Evolutionary conservation across 1,140 invertebrate genomes (phyloP).

Genomic region (Apis cerana): DNA sequence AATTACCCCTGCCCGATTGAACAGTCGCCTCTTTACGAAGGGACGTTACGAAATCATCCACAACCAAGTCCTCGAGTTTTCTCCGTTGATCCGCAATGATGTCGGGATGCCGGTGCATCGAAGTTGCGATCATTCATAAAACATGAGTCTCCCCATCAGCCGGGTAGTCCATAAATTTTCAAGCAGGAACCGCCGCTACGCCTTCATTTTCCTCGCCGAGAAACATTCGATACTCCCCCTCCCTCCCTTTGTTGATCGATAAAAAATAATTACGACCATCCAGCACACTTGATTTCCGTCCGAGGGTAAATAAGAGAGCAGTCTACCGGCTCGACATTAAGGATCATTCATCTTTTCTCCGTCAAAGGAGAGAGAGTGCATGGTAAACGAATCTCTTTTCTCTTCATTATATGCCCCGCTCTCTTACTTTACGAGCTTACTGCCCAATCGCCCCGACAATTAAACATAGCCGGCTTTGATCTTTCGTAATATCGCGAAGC

Average conservation of each 20-base stretch:
- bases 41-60: slow-evolving; percentile 45
- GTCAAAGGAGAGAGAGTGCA: slow-evolving; percentile 58
- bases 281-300: slow-evolving; percentile 40
- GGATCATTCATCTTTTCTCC: slow-evolving; percentile 52
- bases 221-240: slow-evolving; percentile 49
- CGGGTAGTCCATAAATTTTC: slow-evolving; percentile 74
- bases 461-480: background rate
- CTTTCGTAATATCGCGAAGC: background rate
- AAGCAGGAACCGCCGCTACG: slow-evolving; percentile 63
- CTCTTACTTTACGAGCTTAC: slow-evolving; percentile 22
- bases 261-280: slow-evolving; percentile 71
- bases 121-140: slow-evolving; percentile 75
- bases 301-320: slow-evolving; percentile 46
- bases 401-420: slow-evolving; percentile 33
- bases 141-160: slow-evolving; percentile 76
- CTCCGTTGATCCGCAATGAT: slow-evolving; percentile 60
- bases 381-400: slow-evolving; percentile 51
- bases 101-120: slow-evolving; percentile 58
- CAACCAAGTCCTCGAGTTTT: slow-evolving; percentile 37
- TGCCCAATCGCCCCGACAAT: background rate
- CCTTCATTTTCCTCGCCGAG: slow-evolving; percentile 65
- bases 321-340: slow-evolving; percentile 31
- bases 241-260: slow-evolving; percentile 57
- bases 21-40: slow-evolving; percentile 39
- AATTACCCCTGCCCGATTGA: slow-evolving; percentile 63